A percentile compares a stretch with the other conserved stretches of the same genome.
phyloP scores from a whole-genome alignment of 2,888 invertebrate species.

The Strigamia crassipes region DNA sequence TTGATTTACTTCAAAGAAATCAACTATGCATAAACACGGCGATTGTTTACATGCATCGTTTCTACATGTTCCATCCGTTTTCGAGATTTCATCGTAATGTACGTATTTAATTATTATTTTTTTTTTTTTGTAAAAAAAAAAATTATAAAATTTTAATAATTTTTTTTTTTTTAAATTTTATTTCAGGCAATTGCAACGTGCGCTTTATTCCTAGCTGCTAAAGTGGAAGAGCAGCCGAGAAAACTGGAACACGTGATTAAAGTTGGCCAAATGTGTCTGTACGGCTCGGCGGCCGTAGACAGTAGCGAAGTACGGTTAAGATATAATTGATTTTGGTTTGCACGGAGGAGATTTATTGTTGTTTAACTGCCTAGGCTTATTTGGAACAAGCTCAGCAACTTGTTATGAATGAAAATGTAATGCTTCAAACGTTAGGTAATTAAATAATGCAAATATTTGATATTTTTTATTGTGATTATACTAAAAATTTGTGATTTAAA shows the following conservation, averaged over 20 bases:
- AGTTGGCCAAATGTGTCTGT: conserved; percentile 85
- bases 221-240: conserved; percentile 97
- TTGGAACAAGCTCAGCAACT: conserved; percentile 84
- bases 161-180: conserved; percentile 50
- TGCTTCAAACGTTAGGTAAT: conserved; percentile 86
- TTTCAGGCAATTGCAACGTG: conserved; percentile 86
- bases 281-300: conserved; percentile 68
- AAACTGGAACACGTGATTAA: conserved; percentile 97
- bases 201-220: conserved; percentile 93
- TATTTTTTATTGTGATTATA: not conserved
- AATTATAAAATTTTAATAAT: not conserved
- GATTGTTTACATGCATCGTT: conserved; percentile 98
- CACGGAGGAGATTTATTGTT: conserved; percentile 45
- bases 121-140: not conserved
- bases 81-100: conserved; percentile 88
- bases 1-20: conserved; percentile 63
- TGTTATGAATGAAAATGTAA: conserved; percentile 94
- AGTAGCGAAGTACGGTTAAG: conserved; percentile 69
- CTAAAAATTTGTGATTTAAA: conserved; percentile 53
- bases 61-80: conserved; percentile 98
- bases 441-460: not conserved
- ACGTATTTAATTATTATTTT: conserved; percentile 55
- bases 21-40: conserved; percentile 98
- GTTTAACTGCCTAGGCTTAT: conserved; percentile 63
- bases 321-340: not conserved